A percentile compares a stretch with the other conserved stretches of the same genome.
Conservation (phyloP, 2,113 vertebrate species). For the Nanger granti region DNA sequence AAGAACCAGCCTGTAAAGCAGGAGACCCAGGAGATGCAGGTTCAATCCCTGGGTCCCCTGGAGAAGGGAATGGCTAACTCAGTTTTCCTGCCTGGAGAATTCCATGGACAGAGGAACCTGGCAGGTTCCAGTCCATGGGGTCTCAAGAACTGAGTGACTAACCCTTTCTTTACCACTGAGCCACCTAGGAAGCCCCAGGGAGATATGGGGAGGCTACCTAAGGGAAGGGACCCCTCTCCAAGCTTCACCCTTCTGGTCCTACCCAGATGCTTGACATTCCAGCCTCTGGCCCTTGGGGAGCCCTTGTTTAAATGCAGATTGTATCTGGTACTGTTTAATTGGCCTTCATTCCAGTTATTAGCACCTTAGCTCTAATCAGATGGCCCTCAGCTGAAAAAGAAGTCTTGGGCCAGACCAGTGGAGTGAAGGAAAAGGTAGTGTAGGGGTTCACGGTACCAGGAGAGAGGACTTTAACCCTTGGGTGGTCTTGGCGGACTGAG, state of each 20-base stretch:
- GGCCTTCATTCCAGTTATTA: constrained; percentile 60
- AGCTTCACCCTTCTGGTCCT: background rate
- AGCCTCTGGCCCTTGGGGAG: constrained; percentile 37
- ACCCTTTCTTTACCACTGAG: background rate
- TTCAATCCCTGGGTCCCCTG: background rate
- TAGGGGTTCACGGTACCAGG: background rate
- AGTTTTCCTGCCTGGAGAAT: background rate
- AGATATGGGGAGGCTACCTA: background rate
- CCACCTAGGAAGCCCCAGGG: background rate
- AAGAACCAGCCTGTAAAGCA: background rate
- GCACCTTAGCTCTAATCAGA: constrained; percentile 64
- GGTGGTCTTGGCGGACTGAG: background rate
- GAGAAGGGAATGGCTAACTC: background rate
- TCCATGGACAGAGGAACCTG: background rate
- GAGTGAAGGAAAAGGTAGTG: background rate
- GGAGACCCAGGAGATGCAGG: background rate
- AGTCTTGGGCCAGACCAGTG: background rate
- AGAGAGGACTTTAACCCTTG: constrained; percentile 26
- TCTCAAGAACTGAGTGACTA: background rate
- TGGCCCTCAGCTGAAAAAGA: constrained; percentile 34
- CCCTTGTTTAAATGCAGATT: constrained; percentile 52
- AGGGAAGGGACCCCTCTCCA: background rate
- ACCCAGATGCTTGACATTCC: constrained; percentile 51
- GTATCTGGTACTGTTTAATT: constrained; percentile 41
- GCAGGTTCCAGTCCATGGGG: background rate